Evolutionary conservation across 2,113 vertebrate species (phyloP), one percentile per base, ranked within the genome.

Genomic region (Trinectes maculatus): DNA sequence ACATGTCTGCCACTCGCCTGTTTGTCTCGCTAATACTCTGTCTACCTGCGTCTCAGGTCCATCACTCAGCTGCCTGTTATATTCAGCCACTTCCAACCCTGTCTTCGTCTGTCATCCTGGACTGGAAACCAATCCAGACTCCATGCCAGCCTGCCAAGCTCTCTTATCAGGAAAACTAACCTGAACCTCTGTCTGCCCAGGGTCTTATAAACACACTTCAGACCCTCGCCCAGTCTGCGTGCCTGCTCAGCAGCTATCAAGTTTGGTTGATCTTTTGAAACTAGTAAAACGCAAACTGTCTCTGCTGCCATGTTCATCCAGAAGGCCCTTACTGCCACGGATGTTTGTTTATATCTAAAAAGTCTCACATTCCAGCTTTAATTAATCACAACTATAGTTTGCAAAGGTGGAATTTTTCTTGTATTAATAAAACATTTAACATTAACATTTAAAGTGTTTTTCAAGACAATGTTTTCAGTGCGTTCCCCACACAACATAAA

Each of bases 401-500:
- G 11, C 1, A 9, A 6, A 3, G 21, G 48, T 8, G 3, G 4
- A 12, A 21, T 12, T n/a, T 13, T 26, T 40, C 5, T 67, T 55
- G 37, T 10, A 46, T 44, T 52, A 39, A 8, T 44, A 24, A 42
- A 59, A 60, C 33, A 68, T 68, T 33, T 72, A 71, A 68, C 47
- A 72, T 61, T n/a, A 63, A 19, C 51, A 64, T 37, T 49, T 43
- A 44, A 43, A 39, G 39, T 25, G 18, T 49, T 65, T 67, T 55
- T 64, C 10, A 40, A 56, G 5, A 29, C 25, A 36, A 31, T n/a
- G 5, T 16, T 61, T 26, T 16, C 52, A 66, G 39, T 34, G 47
- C 36, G 48, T 72, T 61, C 52, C 29, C 54, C 22, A 13, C 22
- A 67, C 21, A 60, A 69, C 65, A 82, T 78, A 60, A 85, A 80